phyloP scores from a whole-genome alignment of 92 coral and sea anemone species.

The Zoanthus sociatus region DNA sequence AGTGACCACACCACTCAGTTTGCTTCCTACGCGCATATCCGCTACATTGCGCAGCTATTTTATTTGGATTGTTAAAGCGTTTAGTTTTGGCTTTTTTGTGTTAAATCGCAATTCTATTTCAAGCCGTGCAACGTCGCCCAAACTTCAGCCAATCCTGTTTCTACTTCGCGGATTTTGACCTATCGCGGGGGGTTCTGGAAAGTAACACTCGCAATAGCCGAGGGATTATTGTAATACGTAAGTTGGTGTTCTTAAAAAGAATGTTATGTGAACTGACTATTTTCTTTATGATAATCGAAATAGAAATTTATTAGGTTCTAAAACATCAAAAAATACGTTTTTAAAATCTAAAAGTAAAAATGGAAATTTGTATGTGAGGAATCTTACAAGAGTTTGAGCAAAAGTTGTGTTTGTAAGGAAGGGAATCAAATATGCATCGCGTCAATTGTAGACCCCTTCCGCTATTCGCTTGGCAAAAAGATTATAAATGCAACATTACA shows the following conservation, averaged over 20 bases:
- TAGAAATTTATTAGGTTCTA: not conserved
- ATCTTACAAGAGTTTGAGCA: not conserved
- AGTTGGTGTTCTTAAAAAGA: not conserved
- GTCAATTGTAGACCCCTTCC: too few relatives aligned
- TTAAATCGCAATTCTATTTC: too few relatives aligned
- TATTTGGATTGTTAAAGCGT: too few relatives aligned
- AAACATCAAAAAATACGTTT: not conserved
- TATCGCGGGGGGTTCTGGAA: not conserved
- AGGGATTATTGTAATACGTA: not conserved
- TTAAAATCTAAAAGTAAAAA: not conserved
- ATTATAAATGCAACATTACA: too few relatives aligned
- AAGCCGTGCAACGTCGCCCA: too few relatives aligned
- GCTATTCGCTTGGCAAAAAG: too few relatives aligned
- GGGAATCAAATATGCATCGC: not conserved
- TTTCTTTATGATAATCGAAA: not conserved
- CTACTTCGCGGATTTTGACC: too few relatives aligned
- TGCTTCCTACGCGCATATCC: too few relatives aligned
- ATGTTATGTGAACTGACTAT: not conserved
- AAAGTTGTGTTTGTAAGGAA: not conserved
- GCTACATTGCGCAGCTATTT: too few relatives aligned
- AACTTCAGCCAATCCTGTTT: too few relatives aligned
- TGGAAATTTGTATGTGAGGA: not conserved
- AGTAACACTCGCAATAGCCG: not conserved
- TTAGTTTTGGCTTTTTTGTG: too few relatives aligned
- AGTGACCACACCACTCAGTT: too few relatives aligned